These are phyloP conservation scores for Zaprionus bogoriensis DNA, from an alignment of 2,888 invertebrate species.

Conservation along the genomic window DNA sequence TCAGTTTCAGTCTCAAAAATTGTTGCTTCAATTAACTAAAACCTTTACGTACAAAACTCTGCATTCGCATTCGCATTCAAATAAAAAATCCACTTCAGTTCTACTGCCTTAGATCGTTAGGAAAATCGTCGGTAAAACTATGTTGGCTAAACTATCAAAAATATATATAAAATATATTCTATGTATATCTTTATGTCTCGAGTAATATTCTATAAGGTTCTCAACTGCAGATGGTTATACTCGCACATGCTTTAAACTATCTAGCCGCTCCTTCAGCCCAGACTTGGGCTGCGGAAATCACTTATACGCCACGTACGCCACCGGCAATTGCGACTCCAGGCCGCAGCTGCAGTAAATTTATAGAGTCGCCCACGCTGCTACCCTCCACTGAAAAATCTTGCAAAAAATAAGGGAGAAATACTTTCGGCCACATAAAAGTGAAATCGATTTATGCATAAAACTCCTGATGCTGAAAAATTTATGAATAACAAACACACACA, in stretches of 20 bases:
- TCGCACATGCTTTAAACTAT: conserved; percentile 9
- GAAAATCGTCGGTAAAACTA: conserved; percentile 48
- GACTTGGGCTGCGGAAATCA: conserved; percentile 53
- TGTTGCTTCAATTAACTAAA: conserved; percentile 75
- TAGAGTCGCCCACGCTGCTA: conserved; percentile 41
- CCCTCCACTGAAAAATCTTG: neutral
- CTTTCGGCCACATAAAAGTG: conserved; percentile 40
- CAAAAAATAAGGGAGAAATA: conserved; percentile 5
- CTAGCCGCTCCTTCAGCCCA: conserved; percentile 25
- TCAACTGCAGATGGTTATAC: too few relatives aligned
- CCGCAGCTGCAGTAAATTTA: conserved; percentile 54
- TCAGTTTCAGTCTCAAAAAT: conserved; percentile 77
- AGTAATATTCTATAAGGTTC: neutral
- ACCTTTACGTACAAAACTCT: conserved; percentile 51
- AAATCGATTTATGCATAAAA: conserved; percentile 76
- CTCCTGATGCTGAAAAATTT: conserved; percentile 56
- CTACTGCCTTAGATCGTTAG: conserved; percentile 48
- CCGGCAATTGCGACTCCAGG: conserved; percentile 27
- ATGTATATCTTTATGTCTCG: too few relatives aligned
- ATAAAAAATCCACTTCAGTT: neutral
- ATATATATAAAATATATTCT: neutral
- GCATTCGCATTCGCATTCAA: neutral
- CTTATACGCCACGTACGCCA: conserved; percentile 61
- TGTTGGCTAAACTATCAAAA: neutral
- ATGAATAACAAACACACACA: conserved; percentile 65